Evolutionary conservation across 2,888 invertebrate species (phyloP), one percentile per base, ranked within the genome.

Genomic region (Tenthredo livida): DNA sequence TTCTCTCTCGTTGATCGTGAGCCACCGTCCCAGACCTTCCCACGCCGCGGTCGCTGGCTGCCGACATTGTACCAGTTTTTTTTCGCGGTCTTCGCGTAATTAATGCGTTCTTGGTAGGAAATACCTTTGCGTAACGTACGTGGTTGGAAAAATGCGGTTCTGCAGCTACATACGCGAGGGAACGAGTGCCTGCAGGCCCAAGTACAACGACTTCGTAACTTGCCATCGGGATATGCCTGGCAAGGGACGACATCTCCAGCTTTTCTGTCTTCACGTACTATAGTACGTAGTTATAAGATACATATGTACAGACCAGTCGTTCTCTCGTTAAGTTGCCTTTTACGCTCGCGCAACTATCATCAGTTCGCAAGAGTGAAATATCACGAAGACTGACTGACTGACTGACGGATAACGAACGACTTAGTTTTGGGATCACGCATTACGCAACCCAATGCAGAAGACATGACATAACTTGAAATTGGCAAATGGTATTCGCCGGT

Each of bases 31-130:
- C 67, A 65, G 67, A 83, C 29, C 83, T 83, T 83, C 83, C 83
- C 83, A 83, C 83, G 83, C 83, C 83, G 70, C 47, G 17, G 40
- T 73, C n/a, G 21, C 72, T 54, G n/a, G 37, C 33, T 37, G 37
- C 33, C 80, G 80, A 80, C 80, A 70, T 83, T 83, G 83, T 83
- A 67, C 65, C 67, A 67, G 47, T 43, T 47, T 65, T 37, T 40
- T 80, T 61, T 80, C 61, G 37, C 40, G 33, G 25, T 80, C 61
- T 80, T 40, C 37, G 12, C 54, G 47, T 83, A 83, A 83, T 83
- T 83, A 83, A 83, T 83, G 83, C 70, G 47, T 80, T 80, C 61
- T 61, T n/a, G 67, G 47, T 33, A 67, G 83, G 83, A 70, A 83
- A 83, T 83, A 70, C 47, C 83, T 65, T 83, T 33, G 83, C 65